Conservation (phyloP, 2,797 vertebrate species). For the Lindbergichthys nudifrons region DNA sequence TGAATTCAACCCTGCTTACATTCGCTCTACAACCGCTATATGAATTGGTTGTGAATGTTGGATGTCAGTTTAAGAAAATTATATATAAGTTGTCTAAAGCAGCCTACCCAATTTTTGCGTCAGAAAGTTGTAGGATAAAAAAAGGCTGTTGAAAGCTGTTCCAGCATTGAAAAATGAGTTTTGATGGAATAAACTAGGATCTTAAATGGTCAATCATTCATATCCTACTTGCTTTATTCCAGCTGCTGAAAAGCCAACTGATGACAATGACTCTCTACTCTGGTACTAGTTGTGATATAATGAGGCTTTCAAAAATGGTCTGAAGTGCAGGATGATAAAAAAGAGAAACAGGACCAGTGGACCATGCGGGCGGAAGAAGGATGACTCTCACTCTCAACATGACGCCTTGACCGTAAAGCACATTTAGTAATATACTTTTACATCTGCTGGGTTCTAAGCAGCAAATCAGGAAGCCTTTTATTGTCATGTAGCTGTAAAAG, state of each 20-base stretch:
- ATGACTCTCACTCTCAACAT: not conserved
- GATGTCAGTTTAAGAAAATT: not conserved
- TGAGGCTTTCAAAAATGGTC: not conserved
- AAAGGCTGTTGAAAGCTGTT: not conserved
- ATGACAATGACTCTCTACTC: not conserved
- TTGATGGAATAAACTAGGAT: not conserved
- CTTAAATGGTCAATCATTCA: too few species aligned
- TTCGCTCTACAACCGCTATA: not conserved
- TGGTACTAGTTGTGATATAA: not conserved
- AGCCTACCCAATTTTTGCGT: not conserved
- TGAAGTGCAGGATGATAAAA: not conserved
- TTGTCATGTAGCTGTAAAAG: constrained; percentile 8
- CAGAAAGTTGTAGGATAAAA: not conserved
- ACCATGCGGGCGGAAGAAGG: not conserved
- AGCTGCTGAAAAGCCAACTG: not conserved
- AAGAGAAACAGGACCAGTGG: not conserved
- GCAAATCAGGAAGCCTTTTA: not conserved
- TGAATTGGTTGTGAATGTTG: not conserved
- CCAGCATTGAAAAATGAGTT: not conserved
- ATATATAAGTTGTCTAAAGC: not conserved
- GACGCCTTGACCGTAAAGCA: not conserved
- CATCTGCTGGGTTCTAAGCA: not conserved
- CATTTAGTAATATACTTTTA: not conserved
- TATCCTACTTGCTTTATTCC: not conserved
- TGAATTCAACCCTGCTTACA: not conserved